Percentiles rank a stretch among this genome's conserved stretches.
Evolutionary conservation across 2,113 vertebrate species (phyloP).

Genomic region (Uria lomvia): DNA sequence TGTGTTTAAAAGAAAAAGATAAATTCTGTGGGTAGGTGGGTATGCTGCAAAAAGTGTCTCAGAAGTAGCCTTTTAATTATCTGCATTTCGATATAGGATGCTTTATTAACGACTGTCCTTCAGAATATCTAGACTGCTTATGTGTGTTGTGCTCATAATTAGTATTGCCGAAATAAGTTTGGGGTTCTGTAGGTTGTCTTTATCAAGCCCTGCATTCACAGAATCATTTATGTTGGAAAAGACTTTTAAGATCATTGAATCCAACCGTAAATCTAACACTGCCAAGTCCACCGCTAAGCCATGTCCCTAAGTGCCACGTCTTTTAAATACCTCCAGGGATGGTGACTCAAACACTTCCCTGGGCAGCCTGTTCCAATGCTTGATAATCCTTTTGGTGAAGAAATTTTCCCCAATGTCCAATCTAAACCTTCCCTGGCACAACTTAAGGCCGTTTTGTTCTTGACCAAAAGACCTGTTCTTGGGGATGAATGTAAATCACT

Average conservation of each 20-base stretch:
- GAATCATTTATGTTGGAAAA: not conserved
- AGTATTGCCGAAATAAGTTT: not conserved
- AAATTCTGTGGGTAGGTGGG: not conserved
- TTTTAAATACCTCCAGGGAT: not conserved
- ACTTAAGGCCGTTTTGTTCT: not conserved
- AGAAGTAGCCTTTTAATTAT: not conserved
- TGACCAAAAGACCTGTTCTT: not conserved
- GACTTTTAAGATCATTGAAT: not conserved
- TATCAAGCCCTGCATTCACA: not conserved
- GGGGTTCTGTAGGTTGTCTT: not conserved
- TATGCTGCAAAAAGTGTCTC: not conserved
- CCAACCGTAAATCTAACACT: rapidly evolving
- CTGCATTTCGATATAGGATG: not conserved
- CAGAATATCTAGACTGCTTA: not conserved
- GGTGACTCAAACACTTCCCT: not conserved
- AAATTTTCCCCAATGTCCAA: not conserved
- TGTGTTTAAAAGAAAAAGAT: not conserved
- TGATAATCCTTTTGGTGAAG: not conserved
- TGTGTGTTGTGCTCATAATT: not conserved
- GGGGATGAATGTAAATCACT: not conserved
- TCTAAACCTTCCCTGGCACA: not conserved
- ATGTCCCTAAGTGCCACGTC: rapidly evolving
- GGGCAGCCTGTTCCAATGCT: not conserved
- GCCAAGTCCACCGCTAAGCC: not conserved
- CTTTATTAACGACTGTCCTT: not conserved